Conservation (phyloP, 2,113 vertebrate species). For the Sinocyclocheilus maitianheensis region DNA sequence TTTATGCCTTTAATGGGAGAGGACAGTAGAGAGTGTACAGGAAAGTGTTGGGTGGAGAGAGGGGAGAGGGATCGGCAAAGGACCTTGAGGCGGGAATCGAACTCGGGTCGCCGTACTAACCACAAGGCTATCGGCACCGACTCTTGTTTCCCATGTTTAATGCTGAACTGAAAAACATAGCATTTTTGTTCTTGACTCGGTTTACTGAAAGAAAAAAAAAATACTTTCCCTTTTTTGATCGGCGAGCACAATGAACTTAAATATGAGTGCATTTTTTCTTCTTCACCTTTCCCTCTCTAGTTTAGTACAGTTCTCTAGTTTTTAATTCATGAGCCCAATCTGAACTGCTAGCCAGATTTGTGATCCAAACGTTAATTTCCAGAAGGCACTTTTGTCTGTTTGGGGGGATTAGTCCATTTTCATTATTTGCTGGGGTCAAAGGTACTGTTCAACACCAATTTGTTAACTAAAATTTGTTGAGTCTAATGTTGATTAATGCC, state of each 20-base stretch:
- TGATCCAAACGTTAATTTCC: constrained; percentile 64
- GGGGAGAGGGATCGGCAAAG: no score
- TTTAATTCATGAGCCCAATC: constrained; percentile 4
- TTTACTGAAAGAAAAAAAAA: no score
- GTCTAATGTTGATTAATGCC: constrained; percentile 68
- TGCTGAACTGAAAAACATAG: no score
- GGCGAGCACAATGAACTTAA: constrained; percentile 11
- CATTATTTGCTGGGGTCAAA: constrained; percentile 63
- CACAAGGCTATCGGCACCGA: no score
- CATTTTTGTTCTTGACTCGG: no score
- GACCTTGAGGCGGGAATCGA: no score
- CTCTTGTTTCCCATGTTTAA: no score
- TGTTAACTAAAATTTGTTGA: constrained; percentile 63
- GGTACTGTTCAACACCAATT: constrained; percentile 63
- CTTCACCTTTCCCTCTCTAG: neutral
- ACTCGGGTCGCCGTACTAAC: no score
- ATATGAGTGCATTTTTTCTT: constrained; percentile 16
- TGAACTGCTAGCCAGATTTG: constrained; percentile 63
- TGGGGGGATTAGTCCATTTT: constrained; percentile 65
- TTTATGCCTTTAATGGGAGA: no score
- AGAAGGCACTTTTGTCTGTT: constrained; percentile 45
- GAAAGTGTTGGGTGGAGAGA: no score
- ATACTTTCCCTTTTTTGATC: neutral
- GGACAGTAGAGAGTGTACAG: no score
- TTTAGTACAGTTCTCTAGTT: constrained; percentile 1